These are phyloP conservation scores for Lepeophtheirus salmonis DNA, from an alignment of 1,140 invertebrate genomes.

Conservation along the genomic window DNA sequence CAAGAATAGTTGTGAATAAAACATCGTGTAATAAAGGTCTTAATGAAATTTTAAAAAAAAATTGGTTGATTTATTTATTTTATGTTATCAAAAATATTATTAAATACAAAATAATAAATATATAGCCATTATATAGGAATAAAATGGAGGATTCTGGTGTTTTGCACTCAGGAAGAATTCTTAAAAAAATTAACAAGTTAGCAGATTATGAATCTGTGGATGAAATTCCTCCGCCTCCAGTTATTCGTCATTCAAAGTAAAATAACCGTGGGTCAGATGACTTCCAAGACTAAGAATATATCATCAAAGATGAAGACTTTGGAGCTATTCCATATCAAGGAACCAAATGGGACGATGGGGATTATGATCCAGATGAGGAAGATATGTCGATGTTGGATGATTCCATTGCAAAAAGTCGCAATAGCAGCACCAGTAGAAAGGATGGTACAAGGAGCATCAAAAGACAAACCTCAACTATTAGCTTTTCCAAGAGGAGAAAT, in stretches of 20 bases:
- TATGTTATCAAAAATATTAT: too few species aligned
- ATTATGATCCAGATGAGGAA: neutral
- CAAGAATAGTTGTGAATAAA: too few species aligned
- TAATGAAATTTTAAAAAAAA: too few species aligned
- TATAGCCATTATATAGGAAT: too few species aligned
- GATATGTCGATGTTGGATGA: too few species aligned
- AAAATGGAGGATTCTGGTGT: constrained; percentile 30
- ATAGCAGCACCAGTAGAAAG: too few species aligned
- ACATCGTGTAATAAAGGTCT: too few species aligned
- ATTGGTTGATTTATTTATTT: too few species aligned
- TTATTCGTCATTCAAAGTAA: neutral
- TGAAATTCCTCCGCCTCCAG: constrained; percentile 32
- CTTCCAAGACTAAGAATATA: neutral
- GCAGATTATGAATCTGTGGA: constrained; percentile 69
- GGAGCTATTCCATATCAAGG: neutral
- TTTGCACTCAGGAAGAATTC: constrained; percentile 62
- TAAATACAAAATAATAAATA: too few species aligned
- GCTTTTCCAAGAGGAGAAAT: neutral
- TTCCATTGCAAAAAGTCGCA: too few species aligned
- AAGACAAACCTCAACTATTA: too few species aligned
- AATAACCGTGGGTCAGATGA: neutral
- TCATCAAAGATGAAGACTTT: neutral
- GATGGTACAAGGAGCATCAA: too few species aligned
- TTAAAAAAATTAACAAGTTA: constrained; percentile 82
- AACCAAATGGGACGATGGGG: neutral